Conservation (phyloP, 2,888 invertebrate genomes). For the Orchesellides sinensis region DNA sequence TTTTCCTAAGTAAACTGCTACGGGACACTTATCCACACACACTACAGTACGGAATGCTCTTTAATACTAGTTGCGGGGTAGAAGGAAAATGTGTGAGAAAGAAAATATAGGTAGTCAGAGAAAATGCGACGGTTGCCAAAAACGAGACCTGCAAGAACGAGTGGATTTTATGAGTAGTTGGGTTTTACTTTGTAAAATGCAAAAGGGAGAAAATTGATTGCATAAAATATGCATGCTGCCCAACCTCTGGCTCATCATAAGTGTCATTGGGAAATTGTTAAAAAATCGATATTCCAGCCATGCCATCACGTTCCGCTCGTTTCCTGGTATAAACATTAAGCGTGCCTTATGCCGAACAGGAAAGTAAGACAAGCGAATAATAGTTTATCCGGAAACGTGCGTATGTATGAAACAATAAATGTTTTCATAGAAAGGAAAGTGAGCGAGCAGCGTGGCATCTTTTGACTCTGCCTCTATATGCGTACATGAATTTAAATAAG, state of each 20-base stretch:
- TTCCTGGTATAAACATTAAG: too few species aligned
- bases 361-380: too few species aligned
- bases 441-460: too few species aligned
- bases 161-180: constrained; percentile 38
- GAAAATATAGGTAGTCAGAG: not conserved
- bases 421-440: too few species aligned
- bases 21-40: too few species aligned
- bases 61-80: not conserved
- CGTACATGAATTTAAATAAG: too few species aligned
- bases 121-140: constrained; percentile 44
- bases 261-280: constrained; percentile 49
- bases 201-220: constrained; percentile 57
- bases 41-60: not conserved
- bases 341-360: too few species aligned
- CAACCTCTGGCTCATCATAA: constrained; percentile 45
- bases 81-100: too few species aligned
- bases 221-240: constrained; percentile 52
- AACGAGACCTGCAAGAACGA: constrained; percentile 5
- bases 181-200: constrained; percentile 42
- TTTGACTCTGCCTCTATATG: too few species aligned
- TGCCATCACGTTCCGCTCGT: not conserved
- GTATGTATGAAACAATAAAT: too few species aligned
- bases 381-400: too few species aligned
- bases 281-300: constrained; percentile 45
- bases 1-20: too few species aligned